Conservation (phyloP, 1,140 invertebrate species). For the Drosophila erecta region DNA sequence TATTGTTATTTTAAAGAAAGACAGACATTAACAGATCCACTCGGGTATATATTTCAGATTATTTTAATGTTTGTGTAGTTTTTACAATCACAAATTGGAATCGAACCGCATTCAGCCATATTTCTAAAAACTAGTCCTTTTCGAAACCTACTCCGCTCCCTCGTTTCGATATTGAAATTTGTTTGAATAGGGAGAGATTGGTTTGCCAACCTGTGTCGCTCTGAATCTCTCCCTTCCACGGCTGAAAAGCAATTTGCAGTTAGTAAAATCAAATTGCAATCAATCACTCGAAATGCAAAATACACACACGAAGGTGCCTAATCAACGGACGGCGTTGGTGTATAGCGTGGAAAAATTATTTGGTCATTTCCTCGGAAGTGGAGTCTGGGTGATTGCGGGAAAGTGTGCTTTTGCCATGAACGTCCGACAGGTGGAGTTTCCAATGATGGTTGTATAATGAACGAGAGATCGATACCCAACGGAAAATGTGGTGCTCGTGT, state of each 20-base stretch:
- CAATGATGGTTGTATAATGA: constrained; percentile 22
- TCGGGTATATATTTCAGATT: neutral
- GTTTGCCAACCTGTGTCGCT: constrained; percentile 8
- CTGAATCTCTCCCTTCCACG: neutral
- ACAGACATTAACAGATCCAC: too few relatives aligned
- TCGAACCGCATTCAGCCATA: too few relatives aligned
- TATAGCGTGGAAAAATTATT: constrained; percentile 34
- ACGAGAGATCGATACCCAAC: neutral
- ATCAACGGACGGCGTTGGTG: constrained; percentile 25
- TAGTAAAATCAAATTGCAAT: constrained; percentile 67
- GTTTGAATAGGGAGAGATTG: constrained; percentile 15
- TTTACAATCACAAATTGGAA: neutral
- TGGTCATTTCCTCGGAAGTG: constrained; percentile 23
- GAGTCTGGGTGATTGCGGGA: neutral
- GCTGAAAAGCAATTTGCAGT: constrained; percentile 54
- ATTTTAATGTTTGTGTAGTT: neutral
- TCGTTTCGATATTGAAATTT: constrained; percentile 11
- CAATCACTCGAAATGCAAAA: constrained; percentile 72
- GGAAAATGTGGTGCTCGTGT: neutral
- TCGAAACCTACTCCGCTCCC: neutral
- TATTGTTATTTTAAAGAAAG: neutral
- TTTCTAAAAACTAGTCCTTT: neutral
- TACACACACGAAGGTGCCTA: constrained; percentile 18
- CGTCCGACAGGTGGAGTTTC: constrained; percentile 13
- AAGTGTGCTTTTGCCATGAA: constrained; percentile 19